phyloP scores from a whole-genome alignment of 1,140 invertebrate species.

The Drosophila willistoni region DNA sequence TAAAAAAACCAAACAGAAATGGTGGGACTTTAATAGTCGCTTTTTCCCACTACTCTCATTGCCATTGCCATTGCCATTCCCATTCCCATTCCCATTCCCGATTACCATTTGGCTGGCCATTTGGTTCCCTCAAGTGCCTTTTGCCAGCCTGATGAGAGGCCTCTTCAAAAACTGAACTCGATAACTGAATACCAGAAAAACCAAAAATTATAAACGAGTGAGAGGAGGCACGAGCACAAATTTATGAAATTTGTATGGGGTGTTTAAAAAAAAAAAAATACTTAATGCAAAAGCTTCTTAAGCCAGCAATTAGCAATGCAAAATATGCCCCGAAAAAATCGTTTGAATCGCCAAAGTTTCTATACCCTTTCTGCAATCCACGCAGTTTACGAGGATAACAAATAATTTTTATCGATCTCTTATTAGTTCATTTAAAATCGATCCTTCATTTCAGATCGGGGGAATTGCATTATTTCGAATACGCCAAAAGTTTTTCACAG shows the following conservation, averaged over 20 bases:
- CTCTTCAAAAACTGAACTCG: background rate
- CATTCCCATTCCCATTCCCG: background rate
- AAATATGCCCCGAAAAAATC: background rate
- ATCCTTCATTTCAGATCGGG: too few relatives aligned
- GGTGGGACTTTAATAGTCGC: background rate
- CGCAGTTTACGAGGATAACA: too few relatives aligned
- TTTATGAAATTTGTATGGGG: slow-evolving; percentile 61
- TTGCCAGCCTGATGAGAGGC: slow-evolving; percentile 1
- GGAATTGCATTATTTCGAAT: too few relatives aligned
- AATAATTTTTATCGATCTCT: too few relatives aligned
- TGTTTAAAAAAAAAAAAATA: slow-evolving; percentile 40
- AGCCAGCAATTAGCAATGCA: slow-evolving; percentile 26
- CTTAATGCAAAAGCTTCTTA: slow-evolving; percentile 17
- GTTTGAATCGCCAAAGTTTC: background rate
- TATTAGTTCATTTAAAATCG: too few relatives aligned
- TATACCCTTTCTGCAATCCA: background rate
- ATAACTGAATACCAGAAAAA: slow-evolving; percentile 6
- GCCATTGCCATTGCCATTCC: background rate
- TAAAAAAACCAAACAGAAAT: background rate
- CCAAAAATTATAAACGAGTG: slow-evolving; percentile 39
- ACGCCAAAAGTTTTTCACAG: slow-evolving; percentile 11
- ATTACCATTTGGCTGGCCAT: slow-evolving; percentile 7
- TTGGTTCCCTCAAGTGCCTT: slow-evolving; percentile 4
- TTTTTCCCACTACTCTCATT: background rate
- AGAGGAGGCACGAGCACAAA: slow-evolving; percentile 60